phyloP scores from a whole-genome alignment of 2,797 vertebrate genomes.

The Bovichtus variegatus region DNA sequence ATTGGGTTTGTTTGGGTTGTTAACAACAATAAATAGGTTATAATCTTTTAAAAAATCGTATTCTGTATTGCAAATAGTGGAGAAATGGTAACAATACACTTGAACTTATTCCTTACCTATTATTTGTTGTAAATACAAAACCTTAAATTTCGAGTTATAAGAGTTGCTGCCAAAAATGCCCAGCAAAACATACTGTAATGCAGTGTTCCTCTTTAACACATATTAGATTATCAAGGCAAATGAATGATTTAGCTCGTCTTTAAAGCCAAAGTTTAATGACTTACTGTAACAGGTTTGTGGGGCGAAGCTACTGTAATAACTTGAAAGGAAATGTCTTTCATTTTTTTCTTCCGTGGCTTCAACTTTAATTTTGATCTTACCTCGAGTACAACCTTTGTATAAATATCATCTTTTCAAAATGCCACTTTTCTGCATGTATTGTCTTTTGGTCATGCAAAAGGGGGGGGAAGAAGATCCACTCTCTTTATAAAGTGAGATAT shows the following conservation, averaged over 20 bases:
- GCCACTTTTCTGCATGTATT: conserved; percentile 63
- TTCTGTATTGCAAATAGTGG: conserved; percentile 71
- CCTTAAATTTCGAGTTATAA: conserved; percentile 23
- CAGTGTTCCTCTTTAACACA: conserved; percentile 38
- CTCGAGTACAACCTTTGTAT: conserved; percentile 41
- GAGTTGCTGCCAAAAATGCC: conserved; percentile 31
- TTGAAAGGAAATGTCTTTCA: conserved; percentile 48
- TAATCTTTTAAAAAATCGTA: conserved; percentile 37
- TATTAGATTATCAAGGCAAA: conserved; percentile 54
- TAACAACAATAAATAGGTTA: conserved; percentile 48
- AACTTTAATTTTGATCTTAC: conserved; percentile 43
- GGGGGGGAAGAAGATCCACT: conserved; percentile 56
- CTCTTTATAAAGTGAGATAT: conserved; percentile 58
- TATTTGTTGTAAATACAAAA: conserved; percentile 37
- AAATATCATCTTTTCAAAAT: conserved; percentile 67
- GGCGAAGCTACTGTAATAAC: conserved; percentile 35
- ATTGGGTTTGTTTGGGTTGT: conserved; percentile 38
- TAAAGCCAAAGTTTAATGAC: conserved; percentile 41
- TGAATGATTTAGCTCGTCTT: conserved; percentile 19
- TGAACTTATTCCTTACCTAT: conserved; percentile 27
- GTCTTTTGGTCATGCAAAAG: conserved; percentile 69
- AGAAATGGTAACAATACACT: conserved; percentile 52
- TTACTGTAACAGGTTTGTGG: conserved; percentile 27
- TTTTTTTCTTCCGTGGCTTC: conserved; percentile 54
- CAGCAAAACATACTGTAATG: conserved; percentile 40